Evolutionary conservation across 2,797 vertebrate species (phyloP), one percentile per base, ranked within the genome.

Genomic region (Brachyalestes nurse): DNA sequence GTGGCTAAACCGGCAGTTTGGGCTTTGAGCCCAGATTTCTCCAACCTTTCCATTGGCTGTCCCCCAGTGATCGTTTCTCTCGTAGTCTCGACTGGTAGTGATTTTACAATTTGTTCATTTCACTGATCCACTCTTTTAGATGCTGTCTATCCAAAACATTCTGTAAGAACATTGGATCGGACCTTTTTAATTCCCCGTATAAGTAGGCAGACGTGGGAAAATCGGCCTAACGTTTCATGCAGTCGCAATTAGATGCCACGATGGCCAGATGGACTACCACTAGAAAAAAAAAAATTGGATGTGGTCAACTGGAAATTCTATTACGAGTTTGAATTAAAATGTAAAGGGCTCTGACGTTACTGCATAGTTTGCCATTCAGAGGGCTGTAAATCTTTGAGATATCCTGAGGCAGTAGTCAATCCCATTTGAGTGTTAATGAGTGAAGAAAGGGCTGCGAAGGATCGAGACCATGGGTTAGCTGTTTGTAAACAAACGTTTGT

Each of bases 261-360:
- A 58, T 81, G 55, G 53, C 72, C 80, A 70, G 70, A 82, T 78
- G 70, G 84, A 83, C 78, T 62, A 82, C 65, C 57, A 69, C 69
- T 72, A 45, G 57, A 45, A 66, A 47, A 34, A 66, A 47, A 34
- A 78, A 42, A 80, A 87, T 82, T 88, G 87, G 82, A 90, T 81
- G 79, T 86, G 87, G 87, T 86, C 87, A 87, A 86, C 81, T 88
- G 85, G 87, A 88, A 88, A 87, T 88, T 86, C 88, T 83, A 88
- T 88, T 87, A 88, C 74, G 81, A 79, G 66, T 85, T 78, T 84
- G 86, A 88, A 88, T 84, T 85, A 86, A 88, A 88, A 86, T 87
- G 82, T 84, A 84, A 82, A 88, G 82, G 84, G 72, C 65, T 72
- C 61, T 47, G 55, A 28, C 66, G 74, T 87, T 84, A 79, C 78